Base-by-base conservation (phyloP, 1,140 invertebrate genomes). In the Globodera rostochiensis region DNA sequence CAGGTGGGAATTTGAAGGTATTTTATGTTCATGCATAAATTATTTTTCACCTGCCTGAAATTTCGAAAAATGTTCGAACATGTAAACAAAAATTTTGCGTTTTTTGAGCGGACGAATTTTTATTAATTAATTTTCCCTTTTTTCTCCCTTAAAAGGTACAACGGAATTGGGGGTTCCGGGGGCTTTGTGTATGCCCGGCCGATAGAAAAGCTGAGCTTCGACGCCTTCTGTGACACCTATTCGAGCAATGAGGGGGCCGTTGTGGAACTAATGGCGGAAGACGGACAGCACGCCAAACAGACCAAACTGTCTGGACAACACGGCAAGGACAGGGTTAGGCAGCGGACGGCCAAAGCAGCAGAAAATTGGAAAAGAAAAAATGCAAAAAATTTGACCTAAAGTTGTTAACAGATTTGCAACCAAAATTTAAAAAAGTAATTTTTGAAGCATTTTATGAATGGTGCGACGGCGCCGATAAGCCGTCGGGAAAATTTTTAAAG, bases 141-240 rank as follows among this genome's bases (percentile, higher is more conserved):
- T 45, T 21, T 47, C 6, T 47, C 70, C 69, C 50, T 6, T 45
- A n/a, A 76, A 53, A 84, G 85, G 21, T 86, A 88, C 67, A 89
- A 88, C 78, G 87, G 88, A 76, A 73, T 90, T 49, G 87, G 87
- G n/a, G 87, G 87, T 15, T 60, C 67, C 77, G 87, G 87, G 8
- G 87, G 87, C 66, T 77, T 69, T 75, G 78, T 88, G 11, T 88
- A 80, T 73, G 71, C 88, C 15, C 64, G 80, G 36, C 73, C 86
- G 21, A 82, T 71, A 49, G 64, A 70, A n/a, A 81, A 82, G 47
- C 57, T 89, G n/a, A 73, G 75, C 9, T 88, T 88, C 67, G 46
- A 66, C n/a, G 49, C 84, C 25, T 79, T 88, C 70, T 80, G 66
- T 49, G 67, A 87, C 21, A 36, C 79, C 45, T 87, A 87, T 57